Evolutionary conservation across 1,140 invertebrate genomes (phyloP).

Genomic region (Aporrectodea caliginosa): DNA sequence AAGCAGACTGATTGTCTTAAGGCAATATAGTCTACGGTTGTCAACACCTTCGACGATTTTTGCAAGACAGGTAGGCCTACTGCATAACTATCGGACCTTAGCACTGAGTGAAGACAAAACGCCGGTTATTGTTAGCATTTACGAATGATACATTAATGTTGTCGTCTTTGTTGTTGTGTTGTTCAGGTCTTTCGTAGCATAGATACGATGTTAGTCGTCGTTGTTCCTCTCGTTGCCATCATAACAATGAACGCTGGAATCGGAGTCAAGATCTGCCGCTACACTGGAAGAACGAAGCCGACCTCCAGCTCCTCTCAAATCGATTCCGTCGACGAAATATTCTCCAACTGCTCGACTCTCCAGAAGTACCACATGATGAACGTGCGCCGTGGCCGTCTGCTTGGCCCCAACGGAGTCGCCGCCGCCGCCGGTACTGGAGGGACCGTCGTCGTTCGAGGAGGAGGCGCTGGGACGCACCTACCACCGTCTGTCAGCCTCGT

Average conservation of each 20-base stretch:
- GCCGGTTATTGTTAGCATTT: no score
- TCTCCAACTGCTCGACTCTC: not conserved
- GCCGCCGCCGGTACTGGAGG: not conserved
- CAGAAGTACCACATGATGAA: not conserved
- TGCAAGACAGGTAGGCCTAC: no score
- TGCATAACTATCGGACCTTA: no score
- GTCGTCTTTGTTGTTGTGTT: constrained; percentile 30
- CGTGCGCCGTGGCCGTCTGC: not conserved
- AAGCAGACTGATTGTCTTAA: no score
- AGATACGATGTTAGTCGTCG: constrained; percentile 68
- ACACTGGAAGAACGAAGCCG: constrained; percentile 53
- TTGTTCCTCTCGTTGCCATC: constrained; percentile 67
- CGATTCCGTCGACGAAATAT: not conserved
- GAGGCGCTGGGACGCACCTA: not conserved
- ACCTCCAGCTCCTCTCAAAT: constrained; percentile 11
- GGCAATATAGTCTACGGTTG: no score
- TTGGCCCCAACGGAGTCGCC: not conserved
- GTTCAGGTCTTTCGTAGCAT: constrained; percentile 65
- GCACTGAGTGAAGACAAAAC: no score
- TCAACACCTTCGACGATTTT: no score
- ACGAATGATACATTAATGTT: no score
- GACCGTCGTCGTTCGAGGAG: no score
- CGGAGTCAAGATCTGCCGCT: constrained; percentile 57
- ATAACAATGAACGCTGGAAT: constrained; percentile 69
- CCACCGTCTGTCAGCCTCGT: not conserved